Evolutionary conservation across 2,888 invertebrate species (phyloP).

Genomic region (Camponotus fellah): DNA sequence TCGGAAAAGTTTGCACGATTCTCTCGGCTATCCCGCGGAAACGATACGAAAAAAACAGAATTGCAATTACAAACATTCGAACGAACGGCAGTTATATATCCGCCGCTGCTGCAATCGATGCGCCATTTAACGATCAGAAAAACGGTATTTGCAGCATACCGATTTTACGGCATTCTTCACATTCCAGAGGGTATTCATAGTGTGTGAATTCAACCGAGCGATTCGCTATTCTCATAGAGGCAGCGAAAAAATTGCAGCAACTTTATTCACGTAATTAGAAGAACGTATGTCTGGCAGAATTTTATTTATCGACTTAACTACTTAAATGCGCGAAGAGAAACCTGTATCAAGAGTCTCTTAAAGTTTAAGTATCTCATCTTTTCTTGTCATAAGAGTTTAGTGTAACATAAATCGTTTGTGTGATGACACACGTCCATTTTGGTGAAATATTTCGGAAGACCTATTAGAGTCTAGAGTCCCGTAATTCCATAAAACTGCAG

Average conservation of each 20-base stretch:
- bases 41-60: conserved; percentile 15
- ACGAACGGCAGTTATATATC: conserved; percentile 37
- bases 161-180: conserved; percentile 35
- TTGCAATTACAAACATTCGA: conserved; percentile 27
- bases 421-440: conserved; percentile 33
- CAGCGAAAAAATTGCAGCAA: conserved; percentile 1
- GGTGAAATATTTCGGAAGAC: conserved; percentile 33
- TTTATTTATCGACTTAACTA: neutral
- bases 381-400: neutral
- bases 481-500: conserved; percentile 50
- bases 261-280: conserved; percentile 16
- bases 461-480: conserved; percentile 21
- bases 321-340: neutral
- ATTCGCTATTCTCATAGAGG: conserved; percentile 9
- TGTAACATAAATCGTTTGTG: conserved; percentile 22
- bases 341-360: neutral
- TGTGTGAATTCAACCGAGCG: neutral
- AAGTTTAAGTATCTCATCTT: neutral
- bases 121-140: conserved; percentile 38
- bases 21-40: neutral
- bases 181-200: neutral
- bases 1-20: conserved; percentile 37
- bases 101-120: conserved; percentile 29
- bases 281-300: neutral
- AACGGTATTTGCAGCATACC: conserved; percentile 34